Base-by-base conservation (phyloP, 2,797 vertebrate genomes). In the Channallabes apus region DNA sequence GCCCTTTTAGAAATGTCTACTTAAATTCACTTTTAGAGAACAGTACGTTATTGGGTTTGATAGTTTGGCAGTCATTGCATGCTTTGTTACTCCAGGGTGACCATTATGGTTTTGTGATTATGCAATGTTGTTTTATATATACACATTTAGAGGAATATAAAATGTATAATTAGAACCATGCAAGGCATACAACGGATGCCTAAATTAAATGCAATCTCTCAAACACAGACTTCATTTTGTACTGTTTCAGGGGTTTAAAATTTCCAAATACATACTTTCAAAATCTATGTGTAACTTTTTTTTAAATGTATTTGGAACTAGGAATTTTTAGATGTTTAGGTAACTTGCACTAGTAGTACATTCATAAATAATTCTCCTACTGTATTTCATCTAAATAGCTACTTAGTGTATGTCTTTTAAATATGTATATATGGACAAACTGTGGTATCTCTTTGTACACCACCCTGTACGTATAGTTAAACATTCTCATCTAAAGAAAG, bases 381-480 rank as follows among this genome's bases (percentile, higher is more conserved):
- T 38, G 22, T 9, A 20, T 17, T 35, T 7, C 18, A 69, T 3
- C 18, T 18, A 38, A 35, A 35, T 41, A 41, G 38, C 38, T 41
- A 0, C n/a, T n/a, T n/a, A n/a, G n/a, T n/a, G n/a, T n/a, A n/a
- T n/a, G n/a, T n/a, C n/a, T n/a, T n/a, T n/a, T n/a, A n/a, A n/a
- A n/a, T n/a, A n/a, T n/a, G n/a, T n/a, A n/a, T 86, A 86, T 32
- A 32, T 32, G 32, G 56, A 58, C 15, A 58, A 58, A 58, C 56
- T 58, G 56, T 3, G 3, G 22, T 62, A 62, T 62, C 61, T 24
- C 9, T 11, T 62, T 35, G 61, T 62, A 62, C 17, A 29, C 64
- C n/a, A 15, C 12, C 15, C 61, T 62, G 24, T 9, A 62, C 9
- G 61, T 29, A 14, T 29, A 67, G 64, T 67, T 29, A 32, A 1